phyloP scores from a whole-genome alignment of 1,140 invertebrate species.

The Drosophila ironensis region DNA sequence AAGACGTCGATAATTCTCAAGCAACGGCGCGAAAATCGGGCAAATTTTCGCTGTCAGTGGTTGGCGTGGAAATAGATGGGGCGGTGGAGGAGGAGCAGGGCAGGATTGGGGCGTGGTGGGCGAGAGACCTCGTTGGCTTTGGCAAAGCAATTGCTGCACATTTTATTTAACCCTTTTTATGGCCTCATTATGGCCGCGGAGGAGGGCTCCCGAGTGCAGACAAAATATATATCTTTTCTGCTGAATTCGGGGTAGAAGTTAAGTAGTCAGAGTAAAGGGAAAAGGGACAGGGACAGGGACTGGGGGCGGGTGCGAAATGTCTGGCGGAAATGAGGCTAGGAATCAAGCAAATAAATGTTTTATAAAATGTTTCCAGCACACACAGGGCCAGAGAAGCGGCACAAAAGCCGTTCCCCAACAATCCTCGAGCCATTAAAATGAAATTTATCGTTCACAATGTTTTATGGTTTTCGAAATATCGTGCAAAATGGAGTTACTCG shows the following conservation, averaged over 20 bases:
- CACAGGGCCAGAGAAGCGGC: conserved; percentile 30
- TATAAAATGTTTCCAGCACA: conserved; percentile 77
- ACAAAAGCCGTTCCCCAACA: conserved; percentile 15
- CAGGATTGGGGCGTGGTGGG: neutral
- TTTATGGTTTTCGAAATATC: conserved; percentile 66
- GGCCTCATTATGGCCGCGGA: conserved; percentile 68
- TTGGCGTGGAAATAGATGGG: neutral
- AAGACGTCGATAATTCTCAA: conserved; percentile 78
- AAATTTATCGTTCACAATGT: conserved; percentile 75
- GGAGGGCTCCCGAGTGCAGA: conserved; percentile 14
- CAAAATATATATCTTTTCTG: conserved; percentile 64
- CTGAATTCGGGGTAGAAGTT: conserved; percentile 12
- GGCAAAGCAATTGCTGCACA: conserved; percentile 73
- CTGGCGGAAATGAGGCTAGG: conserved; percentile 75
- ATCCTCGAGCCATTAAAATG: conserved; percentile 71
- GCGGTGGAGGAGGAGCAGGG: neutral
- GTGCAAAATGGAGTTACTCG: conserved; percentile 50
- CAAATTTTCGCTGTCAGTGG: conserved; percentile 73
- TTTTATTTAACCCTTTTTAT: conserved; percentile 81
- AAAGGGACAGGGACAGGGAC: neutral
- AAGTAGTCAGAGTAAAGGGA: neutral
- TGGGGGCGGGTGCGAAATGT: conserved; percentile 46
- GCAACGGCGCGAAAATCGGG: conserved; percentile 73
- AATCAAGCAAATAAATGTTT: conserved; percentile 80
- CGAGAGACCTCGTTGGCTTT: conserved; percentile 43